phyloP scores from a whole-genome alignment of 2,797 vertebrate genomes.

The Lateolabrax maculatus region DNA sequence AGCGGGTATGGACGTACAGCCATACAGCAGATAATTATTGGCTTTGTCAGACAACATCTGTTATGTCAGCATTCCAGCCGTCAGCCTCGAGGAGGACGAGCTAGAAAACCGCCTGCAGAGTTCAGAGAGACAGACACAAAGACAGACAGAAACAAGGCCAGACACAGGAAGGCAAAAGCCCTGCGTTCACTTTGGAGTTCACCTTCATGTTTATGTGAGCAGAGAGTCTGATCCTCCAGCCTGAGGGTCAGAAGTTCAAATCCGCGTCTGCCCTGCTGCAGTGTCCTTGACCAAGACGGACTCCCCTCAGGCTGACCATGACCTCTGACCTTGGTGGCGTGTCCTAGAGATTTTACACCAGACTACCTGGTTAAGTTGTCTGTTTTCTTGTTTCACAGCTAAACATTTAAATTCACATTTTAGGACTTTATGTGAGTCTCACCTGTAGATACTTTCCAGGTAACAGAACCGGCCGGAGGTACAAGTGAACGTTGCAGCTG shows the following conservation, averaged over 20 bases:
- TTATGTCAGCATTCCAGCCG: slow-evolving; percentile 80
- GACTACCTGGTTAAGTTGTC: background rate
- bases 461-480: background rate
- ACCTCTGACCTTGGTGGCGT: slow-evolving; percentile 50
- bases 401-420: slow-evolving; percentile 15
- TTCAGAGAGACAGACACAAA: slow-evolving; percentile 27
- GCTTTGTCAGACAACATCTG: slow-evolving; percentile 82
- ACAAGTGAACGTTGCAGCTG: background rate
- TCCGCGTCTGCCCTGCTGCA: slow-evolving; percentile 36
- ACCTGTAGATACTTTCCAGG: background rate
- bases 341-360: slow-evolving; percentile 14
- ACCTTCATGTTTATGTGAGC: slow-evolving; percentile 28
- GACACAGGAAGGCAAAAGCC: slow-evolving; percentile 14
- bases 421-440: background rate
- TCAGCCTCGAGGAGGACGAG: slow-evolving; percentile 67
- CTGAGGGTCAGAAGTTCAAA: slow-evolving; percentile 66
- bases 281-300: slow-evolving; percentile 67
- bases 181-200: slow-evolving; percentile 11
- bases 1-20: slow-evolving; percentile 62
- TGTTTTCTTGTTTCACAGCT: background rate
- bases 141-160: slow-evolving; percentile 44
- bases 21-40: slow-evolving; percentile 76
- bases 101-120: slow-evolving; percentile 56
- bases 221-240: slow-evolving; percentile 24
- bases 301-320: slow-evolving; percentile 60